Base-by-base conservation (phyloP, 2,888 invertebrate genomes). In the Drosophila putrida region DNA sequence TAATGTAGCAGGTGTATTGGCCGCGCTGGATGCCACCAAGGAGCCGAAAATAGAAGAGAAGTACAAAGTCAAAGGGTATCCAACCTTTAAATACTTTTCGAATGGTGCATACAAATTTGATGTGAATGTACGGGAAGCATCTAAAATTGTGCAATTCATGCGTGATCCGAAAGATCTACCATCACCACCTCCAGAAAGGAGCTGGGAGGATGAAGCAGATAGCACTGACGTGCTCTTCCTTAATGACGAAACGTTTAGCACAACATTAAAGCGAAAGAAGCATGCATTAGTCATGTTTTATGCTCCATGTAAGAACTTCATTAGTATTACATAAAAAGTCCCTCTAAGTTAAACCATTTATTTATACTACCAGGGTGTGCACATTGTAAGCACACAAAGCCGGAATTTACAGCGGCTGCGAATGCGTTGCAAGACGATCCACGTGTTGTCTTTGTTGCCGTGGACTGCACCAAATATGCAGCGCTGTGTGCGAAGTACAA, bases 251-350 rank as follows among this genome's bases (percentile, higher is more conserved):
- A 95, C 93, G 66, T 97, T 97, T 92, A 95, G 95, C 82, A 91
- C 94, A 47, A 94, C 95, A 53, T 93, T 98, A 43, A 96, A 96
- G 91, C 96, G 96, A 91, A 96, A 97, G 93, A 97, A 97, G 87
- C 97, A 98, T 92, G 96, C 96, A 2, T 90, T 98, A 53, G 95
- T 97, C 64, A 97, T 98, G 95, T 98, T 98, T 93, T 98, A 98
- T 92, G 97, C 98, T 0, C 98, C 98, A 10, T 98, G 97, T 97
- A 93, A 95, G 96, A 95, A 58, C 11, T 2, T 9, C 15, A 36
- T 9, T 0, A 8, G 5, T 8, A 8, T 0, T n/a, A 46, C 11
- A 25, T 20, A 8, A 33, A 13, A 20, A 28, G 10, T 11, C 8
- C 10, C 8, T 10, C 8, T 8, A 15, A 8, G 9, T 2, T 13